Evolutionary conservation across 1,140 invertebrate species (phyloP).

Genomic region (Anoplolepis gracilipes): DNA sequence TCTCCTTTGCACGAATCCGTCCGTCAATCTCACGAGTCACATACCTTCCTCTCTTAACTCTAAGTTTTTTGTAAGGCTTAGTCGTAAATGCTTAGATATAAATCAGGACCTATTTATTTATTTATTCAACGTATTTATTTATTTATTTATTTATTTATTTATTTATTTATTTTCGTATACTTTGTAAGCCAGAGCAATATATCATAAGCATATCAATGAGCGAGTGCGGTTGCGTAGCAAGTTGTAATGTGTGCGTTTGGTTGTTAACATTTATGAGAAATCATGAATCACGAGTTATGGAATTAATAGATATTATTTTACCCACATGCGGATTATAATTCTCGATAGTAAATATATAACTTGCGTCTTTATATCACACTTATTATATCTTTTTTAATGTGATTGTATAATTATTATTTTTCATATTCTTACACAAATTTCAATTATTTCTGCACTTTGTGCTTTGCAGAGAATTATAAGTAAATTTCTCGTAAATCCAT

Average conservation of each 20-base stretch:
- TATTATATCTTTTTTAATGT: conserved; percentile 3
- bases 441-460: conserved; percentile 22
- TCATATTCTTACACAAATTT: conserved; percentile 3
- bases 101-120: conserved; percentile 66
- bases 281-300: background rate
- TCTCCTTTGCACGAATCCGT: conserved; percentile 76
- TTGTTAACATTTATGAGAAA: conserved; percentile 34
- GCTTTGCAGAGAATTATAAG: conserved; percentile 23
- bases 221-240: conserved; percentile 24
- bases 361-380: conserved; percentile 4
- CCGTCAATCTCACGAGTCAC: conserved; percentile 66
- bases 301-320: background rate
- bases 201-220: conserved; percentile 72
- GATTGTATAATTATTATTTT: conserved; percentile 24
- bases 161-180: conserved; percentile 63
- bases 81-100: conserved; percentile 68
- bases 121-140: conserved; percentile 66
- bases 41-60: conserved; percentile 64
- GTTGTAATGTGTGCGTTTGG: conserved; percentile 1
- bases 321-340: background rate
- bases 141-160: conserved; percentile 71
- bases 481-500: conserved; percentile 48
- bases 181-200: conserved; percentile 63
- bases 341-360: background rate
- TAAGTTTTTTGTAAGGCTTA: conserved; percentile 71